Conservation (phyloP, 1,140 invertebrate genomes). For the Oppia nitens region DNA sequence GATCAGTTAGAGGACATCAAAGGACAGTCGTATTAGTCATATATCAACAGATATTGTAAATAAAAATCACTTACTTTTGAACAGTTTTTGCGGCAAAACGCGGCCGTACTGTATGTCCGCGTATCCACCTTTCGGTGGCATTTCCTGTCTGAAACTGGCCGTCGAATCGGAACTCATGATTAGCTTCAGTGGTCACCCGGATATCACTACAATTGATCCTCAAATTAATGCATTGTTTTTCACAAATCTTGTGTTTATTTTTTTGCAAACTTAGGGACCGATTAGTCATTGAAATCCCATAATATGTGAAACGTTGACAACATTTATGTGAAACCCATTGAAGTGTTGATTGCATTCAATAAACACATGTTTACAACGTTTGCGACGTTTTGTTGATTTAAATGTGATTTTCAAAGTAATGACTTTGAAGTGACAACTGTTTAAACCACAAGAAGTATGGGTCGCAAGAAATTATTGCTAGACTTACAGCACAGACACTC, state of each 20-base stretch:
- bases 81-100: constrained; percentile 43
- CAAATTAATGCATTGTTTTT: too few species aligned
- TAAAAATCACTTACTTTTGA: constrained; percentile 29
- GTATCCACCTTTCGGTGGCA: constrained; percentile 69
- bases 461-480: not conserved
- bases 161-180: constrained; percentile 1
- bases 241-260: too few species aligned
- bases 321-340: too few species aligned
- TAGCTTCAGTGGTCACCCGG: not conserved
- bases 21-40: not conserved
- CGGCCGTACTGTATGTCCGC: constrained; percentile 49
- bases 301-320: too few species aligned
- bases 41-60: constrained; percentile 1
- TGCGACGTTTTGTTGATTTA: too few species aligned
- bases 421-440: too few species aligned
- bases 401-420: too few species aligned
- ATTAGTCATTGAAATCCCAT: too few species aligned
- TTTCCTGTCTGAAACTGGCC: constrained; percentile 42
- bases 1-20: not conserved
- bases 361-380: too few species aligned
- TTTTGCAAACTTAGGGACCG: too few species aligned
- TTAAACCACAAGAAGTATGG: too few species aligned
- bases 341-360: too few species aligned
- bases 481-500: not conserved
- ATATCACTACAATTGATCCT: not conserved